phyloP scores from a whole-genome alignment of 92 coral and sea anemone species.

The Siderastrea radians region DNA sequence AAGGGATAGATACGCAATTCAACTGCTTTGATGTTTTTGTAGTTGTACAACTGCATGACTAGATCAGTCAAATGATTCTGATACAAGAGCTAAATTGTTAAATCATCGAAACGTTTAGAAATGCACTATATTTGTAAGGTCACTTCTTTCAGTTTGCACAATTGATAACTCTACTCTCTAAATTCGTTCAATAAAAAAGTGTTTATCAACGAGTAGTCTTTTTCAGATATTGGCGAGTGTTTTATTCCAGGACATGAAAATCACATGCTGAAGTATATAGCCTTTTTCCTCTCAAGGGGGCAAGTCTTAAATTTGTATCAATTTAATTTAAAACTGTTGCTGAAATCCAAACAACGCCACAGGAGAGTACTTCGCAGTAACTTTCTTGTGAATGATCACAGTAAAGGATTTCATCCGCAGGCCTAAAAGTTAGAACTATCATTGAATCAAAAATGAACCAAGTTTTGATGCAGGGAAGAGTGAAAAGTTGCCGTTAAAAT shows the following conservation, averaged over 20 bases:
- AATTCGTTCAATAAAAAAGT: neutral
- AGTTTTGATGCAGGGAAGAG: too few species aligned
- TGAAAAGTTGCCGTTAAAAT: neutral
- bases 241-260: neutral
- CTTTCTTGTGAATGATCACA: too few species aligned
- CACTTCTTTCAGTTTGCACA: too few species aligned
- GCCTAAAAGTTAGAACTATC: too few species aligned
- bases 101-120: neutral
- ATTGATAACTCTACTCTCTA: neutral
- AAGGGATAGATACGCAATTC: neutral
- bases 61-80: too few species aligned
- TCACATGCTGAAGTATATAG: neutral
- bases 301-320: neutral
- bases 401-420: too few species aligned
- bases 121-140: too few species aligned
- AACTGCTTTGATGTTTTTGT: too few species aligned
- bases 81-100: neutral
- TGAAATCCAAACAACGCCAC: neutral
- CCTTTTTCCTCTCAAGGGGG: neutral
- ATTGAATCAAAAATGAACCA: too few species aligned
- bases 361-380: too few species aligned
- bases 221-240: neutral
- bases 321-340: neutral
- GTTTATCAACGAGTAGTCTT: neutral
- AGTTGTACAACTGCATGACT: too few species aligned